These are phyloP conservation scores for Hyaena hyaena DNA, from an alignment of 2,113 vertebrate species.

Conservation along the genomic window DNA sequence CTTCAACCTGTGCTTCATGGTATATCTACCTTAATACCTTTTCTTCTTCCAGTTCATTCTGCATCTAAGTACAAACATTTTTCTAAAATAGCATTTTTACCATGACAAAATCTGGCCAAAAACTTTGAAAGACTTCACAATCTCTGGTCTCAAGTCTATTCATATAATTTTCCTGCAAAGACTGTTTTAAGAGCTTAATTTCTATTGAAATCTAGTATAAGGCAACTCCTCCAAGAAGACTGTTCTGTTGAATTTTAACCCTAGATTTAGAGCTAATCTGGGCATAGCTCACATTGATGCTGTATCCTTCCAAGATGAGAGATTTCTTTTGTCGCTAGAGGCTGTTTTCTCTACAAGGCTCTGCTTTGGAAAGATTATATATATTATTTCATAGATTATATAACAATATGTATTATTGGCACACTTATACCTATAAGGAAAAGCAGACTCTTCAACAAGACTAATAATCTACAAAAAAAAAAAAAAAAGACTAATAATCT, in stretches of 20 bases:
- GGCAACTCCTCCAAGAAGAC: neutral
- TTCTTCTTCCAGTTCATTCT: neutral
- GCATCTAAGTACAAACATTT: neutral
- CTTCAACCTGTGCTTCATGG: neutral
- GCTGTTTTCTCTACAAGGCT: neutral
- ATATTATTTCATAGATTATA: neutral
- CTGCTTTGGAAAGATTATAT: neutral
- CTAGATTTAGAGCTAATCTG: neutral
- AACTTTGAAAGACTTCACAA: neutral
- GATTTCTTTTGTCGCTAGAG: neutral
- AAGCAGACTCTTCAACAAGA: neutral
- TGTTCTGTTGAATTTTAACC: neutral
- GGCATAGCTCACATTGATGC: neutral
- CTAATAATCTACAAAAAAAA: neutral
- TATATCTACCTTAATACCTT: neutral
- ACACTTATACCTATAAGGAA: neutral
- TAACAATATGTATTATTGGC: neutral
- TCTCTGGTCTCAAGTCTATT: neutral
- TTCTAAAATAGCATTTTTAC: constrained; percentile 25
- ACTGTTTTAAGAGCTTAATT: neutral
- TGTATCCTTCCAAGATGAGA: neutral
- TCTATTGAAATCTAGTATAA: neutral
- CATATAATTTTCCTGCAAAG: neutral
- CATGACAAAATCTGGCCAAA: neutral
- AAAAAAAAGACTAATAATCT: neutral